These are phyloP conservation scores for Genyomyrus donnyi DNA, from an alignment of 2,113 vertebrate genomes.

Conservation along the genomic window DNA sequence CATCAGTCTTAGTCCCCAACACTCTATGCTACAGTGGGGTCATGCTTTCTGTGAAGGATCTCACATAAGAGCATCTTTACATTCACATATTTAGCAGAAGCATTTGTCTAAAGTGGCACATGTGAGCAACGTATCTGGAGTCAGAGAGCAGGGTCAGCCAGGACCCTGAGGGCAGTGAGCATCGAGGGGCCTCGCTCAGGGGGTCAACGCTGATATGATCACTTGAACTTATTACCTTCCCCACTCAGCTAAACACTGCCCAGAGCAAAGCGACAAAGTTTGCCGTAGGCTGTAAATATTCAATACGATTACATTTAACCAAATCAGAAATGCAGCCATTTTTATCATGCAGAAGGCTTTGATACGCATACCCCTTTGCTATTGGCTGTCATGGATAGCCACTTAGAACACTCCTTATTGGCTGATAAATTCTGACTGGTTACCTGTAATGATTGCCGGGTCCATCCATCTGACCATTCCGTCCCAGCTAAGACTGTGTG, in stretches of 20 bases:
- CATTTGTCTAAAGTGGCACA: neutral
- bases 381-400: neutral
- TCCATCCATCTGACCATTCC: constrained; percentile 98
- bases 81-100: neutral
- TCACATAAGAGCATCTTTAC: neutral
- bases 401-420: neutral
- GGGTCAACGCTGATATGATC: neutral
- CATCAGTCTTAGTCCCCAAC: neutral
- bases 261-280: neutral
- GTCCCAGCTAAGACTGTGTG: constrained; percentile 96
- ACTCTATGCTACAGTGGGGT: neutral
- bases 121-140: neutral
- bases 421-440: constrained; percentile 24
- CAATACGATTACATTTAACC: neutral
- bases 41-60: neutral
- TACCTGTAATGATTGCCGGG: constrained; percentile 99
- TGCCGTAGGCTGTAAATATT: neutral
- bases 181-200: neutral
- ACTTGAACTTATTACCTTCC: neutral
- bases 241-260: neutral
- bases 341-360: neutral
- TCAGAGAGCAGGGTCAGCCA: neutral
- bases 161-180: neutral
- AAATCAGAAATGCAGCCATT: neutral
- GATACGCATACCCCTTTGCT: neutral